Base-by-base conservation (phyloP, 1,140 invertebrate species). In the Anadara kagoshimensis region DNA sequence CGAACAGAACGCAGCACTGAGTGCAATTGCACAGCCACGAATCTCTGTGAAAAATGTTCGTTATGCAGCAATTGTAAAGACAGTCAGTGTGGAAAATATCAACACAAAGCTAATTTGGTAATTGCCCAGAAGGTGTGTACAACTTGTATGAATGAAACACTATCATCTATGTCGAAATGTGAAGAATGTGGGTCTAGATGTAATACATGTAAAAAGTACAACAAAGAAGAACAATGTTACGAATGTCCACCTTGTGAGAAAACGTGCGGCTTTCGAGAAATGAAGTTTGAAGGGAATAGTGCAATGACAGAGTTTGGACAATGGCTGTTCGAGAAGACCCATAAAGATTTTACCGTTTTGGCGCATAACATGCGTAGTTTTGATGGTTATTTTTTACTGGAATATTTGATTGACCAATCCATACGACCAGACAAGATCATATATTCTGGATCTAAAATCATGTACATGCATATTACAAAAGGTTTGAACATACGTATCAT, bases 361-460 rank as follows among this genome's bases (percentile, higher is more conserved):
- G 67, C 62, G 26, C 73, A 70, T 47, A 70, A 75, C 44, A 41
- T 51, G 5, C 69, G 70, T 53, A 44, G 58, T 20, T 70, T 65
- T 26, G 73, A 75, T 22, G 26, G 51, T 8, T 75, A 66, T 65
- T 58, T 58, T 24, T n/a, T 74, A 14, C 22, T 74, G 22, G 59
- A 64, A 49, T 47, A 54, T 24, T 53, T 75, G 10, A 69, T 75
- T 8, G 47, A 69, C 18, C 49, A 75, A 49, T 62, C 65, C 5
- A 69, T 69, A 12, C 8, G 26, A 47, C 73, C 67, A 8, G 24
- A 61, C 36, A 69, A 69, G n/a, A 64, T 69, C 10, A 65, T 70
- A 20, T 65, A 69, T 53, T 59, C 20, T 44, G 73, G 73, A 12
- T 63, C 59, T 7, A 75, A 75, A 65, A 65, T 69, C 18, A 66